Conservation (phyloP, 2,888 invertebrate genomes). For the Tetragnatha montana region DNA sequence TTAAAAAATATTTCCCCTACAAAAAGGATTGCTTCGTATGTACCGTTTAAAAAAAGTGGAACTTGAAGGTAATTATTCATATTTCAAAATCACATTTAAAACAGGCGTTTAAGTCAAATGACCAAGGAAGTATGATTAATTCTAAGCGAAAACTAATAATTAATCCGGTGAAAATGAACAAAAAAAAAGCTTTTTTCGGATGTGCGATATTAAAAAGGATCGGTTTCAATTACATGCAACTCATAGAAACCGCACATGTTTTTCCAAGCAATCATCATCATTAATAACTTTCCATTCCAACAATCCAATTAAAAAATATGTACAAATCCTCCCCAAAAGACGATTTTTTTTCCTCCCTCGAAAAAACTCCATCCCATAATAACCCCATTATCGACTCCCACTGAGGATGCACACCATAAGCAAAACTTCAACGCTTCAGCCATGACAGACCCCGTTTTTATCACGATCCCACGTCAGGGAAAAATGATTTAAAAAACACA, state of each 20-base stretch:
- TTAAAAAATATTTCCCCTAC: too few relatives aligned
- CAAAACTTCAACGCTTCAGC: slow-evolving; percentile 65
- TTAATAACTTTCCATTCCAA: background rate
- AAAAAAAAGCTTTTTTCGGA: background rate
- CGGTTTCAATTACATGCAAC: background rate
- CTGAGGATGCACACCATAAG: slow-evolving; percentile 47
- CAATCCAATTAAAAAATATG: background rate
- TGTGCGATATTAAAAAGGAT: background rate
- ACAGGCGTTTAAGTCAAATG: too few relatives aligned
- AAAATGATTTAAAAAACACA: slow-evolving; percentile 61
- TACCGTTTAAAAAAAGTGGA: too few relatives aligned
- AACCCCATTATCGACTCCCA: slow-evolving; percentile 57
- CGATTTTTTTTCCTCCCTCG: background rate
- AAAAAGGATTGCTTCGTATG: too few relatives aligned
- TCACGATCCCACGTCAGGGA: slow-evolving; percentile 28
- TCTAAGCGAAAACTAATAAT: background rate
- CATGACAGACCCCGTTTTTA: slow-evolving; percentile 65
- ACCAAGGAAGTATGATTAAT: background rate
- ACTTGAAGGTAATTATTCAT: too few relatives aligned
- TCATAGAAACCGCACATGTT: background rate
- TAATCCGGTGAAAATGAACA: background rate
- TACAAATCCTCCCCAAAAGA: background rate
- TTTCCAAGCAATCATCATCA: background rate
- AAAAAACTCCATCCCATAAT: slow-evolving; percentile 51
- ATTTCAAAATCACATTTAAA: too few relatives aligned